Percentiles rank a stretch among this genome's conserved stretches.
phyloP scores from a whole-genome alignment of 2,888 invertebrate genomes.

The Schizaphis graminum region DNA sequence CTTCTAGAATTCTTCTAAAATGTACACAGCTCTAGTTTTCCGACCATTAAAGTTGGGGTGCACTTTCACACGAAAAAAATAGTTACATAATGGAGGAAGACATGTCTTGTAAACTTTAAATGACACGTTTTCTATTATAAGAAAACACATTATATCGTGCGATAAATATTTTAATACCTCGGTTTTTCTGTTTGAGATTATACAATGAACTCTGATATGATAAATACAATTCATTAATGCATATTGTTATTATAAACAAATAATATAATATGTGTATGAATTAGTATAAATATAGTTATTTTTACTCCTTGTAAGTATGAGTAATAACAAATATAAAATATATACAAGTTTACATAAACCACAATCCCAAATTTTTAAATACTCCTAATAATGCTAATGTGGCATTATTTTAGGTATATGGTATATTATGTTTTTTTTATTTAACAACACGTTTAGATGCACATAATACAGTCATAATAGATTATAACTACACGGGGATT shows the following conservation, averaged over 20 bases:
- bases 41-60: background rate
- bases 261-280: background rate
- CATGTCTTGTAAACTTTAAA: background rate
- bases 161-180: background rate
- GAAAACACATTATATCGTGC: background rate
- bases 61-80: background rate
- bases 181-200: background rate
- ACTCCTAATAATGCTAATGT: background rate
- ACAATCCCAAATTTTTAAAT: background rate
- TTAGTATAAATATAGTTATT: background rate
- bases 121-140: background rate
- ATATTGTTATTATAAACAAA: background rate
- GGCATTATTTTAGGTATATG: background rate
- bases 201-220: background rate
- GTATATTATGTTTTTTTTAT: background rate
- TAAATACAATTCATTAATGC: background rate
- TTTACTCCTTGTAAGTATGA: background rate
- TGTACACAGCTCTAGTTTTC: background rate
- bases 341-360: background rate
- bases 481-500: background rate
- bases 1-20: background rate
- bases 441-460: background rate
- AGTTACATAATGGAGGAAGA: background rate
- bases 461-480: background rate
- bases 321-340: background rate